phyloP scores from a whole-genome alignment of 1,140 invertebrate species.

The Mercenaria mercenaria region DNA sequence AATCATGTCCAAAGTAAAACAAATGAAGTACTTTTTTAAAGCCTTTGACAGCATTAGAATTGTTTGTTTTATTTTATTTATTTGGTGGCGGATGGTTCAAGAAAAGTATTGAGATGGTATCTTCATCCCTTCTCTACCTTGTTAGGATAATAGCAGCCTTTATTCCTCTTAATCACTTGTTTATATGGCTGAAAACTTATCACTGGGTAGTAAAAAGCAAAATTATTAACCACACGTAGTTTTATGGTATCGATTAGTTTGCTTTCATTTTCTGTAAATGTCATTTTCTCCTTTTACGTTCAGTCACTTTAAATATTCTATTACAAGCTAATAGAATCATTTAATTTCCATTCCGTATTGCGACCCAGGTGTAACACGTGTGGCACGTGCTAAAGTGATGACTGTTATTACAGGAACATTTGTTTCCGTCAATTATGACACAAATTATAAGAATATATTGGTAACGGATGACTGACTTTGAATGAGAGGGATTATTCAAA shows the following conservation, averaged over 20 bases:
- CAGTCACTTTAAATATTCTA: not conserved
- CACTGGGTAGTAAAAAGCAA: not conserved
- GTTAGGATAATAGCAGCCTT: too few relatives aligned
- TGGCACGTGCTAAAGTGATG: not conserved
- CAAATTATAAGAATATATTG: constrained; percentile 38
- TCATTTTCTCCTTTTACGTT: not conserved
- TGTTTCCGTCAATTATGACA: constrained; percentile 33
- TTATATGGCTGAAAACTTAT: not conserved
- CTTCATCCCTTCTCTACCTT: too few relatives aligned
- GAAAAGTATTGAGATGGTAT: too few relatives aligned
- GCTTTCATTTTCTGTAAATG: not conserved
- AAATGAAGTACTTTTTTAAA: too few relatives aligned
- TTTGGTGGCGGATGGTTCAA: too few relatives aligned
- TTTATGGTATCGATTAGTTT: not conserved
- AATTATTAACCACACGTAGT: not conserved
- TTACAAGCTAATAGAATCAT: constrained; percentile 34
- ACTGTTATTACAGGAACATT: constrained; percentile 16
- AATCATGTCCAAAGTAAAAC: too few relatives aligned
- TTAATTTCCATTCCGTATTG: constrained; percentile 1
- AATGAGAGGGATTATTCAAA: constrained; percentile 16
- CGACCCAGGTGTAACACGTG: constrained; percentile 11
- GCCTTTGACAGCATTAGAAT: too few relatives aligned
- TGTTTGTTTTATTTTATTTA: too few relatives aligned
- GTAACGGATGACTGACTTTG: not conserved
- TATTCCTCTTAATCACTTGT: not conserved